Percentiles rank a stretch among this genome's conserved stretches.
phyloP scores from a whole-genome alignment of 2,888 invertebrate genomes.

The Fragum sueziense region DNA sequence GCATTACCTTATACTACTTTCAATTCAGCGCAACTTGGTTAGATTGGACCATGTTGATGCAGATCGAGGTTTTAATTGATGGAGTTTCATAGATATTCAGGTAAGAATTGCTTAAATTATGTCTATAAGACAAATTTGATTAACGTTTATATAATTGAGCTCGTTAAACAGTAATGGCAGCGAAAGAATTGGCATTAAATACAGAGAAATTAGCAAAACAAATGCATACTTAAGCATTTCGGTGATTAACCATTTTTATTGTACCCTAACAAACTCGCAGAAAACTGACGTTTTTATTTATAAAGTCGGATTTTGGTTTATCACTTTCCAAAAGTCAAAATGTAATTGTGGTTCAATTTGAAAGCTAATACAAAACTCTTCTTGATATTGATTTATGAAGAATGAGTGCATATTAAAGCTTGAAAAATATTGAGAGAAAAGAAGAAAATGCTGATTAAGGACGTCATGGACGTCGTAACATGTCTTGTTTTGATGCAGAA shows the following conservation, averaged over 20 bases:
- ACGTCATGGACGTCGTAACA: too few species aligned
- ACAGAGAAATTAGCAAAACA: not conserved
- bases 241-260: not conserved
- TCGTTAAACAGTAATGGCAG: not conserved
- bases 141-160: not conserved
- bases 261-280: not conserved
- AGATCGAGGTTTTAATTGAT: too few species aligned
- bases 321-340: too few species aligned
- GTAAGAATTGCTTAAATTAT: too few species aligned
- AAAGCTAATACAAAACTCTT: not conserved
- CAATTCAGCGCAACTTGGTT: too few species aligned
- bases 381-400: not conserved
- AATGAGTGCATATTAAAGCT: not conserved
- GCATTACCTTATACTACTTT: too few species aligned
- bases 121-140: not conserved
- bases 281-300: too few species aligned
- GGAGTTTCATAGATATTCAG: too few species aligned
- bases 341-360: not conserved
- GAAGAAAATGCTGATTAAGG: not conserved
- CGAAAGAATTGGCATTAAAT: not conserved
- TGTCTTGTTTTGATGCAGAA: too few species aligned
- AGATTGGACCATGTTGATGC: too few species aligned
- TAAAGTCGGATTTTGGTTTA: too few species aligned
- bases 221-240: not conserved
- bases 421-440: not conserved